Conservation (phyloP, 1,140 invertebrate species). For the Caenorhabditis brenneri region DNA sequence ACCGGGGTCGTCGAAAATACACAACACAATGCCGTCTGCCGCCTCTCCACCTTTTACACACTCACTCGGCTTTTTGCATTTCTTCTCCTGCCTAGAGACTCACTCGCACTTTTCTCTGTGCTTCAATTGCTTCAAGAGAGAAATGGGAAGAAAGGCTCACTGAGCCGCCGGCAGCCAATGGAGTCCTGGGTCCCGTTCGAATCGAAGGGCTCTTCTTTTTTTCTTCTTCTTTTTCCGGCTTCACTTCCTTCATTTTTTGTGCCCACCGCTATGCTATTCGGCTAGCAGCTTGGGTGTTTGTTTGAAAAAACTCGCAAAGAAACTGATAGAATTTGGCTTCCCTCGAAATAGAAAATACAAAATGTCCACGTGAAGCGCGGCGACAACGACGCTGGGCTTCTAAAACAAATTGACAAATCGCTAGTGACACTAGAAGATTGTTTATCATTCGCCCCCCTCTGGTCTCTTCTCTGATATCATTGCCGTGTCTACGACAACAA, state of each 20-base stretch:
- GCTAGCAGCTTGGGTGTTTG: neutral
- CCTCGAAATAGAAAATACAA: no score
- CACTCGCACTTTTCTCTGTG: neutral
- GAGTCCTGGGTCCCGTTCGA: no score
- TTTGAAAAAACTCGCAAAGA: neutral
- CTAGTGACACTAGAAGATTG: neutral
- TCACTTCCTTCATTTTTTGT: neutral
- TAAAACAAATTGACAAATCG: neutral
- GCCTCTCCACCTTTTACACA: neutral
- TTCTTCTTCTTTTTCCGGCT: neutral
- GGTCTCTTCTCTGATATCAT: neutral
- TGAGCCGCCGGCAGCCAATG: no score
- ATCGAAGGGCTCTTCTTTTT: neutral
- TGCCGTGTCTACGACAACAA: neutral
- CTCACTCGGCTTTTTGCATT: neutral
- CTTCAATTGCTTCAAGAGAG: neutral
- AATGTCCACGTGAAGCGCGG: neutral
- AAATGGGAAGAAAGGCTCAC: no score
- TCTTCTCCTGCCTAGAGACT: neutral
- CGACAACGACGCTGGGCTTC: no score
- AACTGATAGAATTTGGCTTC: neutral
- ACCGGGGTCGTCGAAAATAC: neutral
- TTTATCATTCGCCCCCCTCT: neutral
- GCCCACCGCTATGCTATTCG: no score
- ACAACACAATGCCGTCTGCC: neutral